Conservation (phyloP, 2,797 vertebrate genomes). For the Dicrostonyx torquatus region DNA sequence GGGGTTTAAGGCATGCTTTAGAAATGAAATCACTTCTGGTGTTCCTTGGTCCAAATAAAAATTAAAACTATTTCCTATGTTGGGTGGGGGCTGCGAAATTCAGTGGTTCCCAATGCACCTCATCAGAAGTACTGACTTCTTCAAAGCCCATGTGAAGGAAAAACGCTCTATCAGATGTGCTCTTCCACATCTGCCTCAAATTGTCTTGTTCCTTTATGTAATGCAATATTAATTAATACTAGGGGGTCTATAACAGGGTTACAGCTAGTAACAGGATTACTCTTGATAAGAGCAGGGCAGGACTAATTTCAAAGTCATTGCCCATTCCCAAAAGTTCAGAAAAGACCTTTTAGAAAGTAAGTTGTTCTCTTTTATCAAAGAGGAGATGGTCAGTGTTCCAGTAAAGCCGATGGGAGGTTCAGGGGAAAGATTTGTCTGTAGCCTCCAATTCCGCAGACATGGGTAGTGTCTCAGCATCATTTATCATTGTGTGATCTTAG, state of each 20-base stretch:
- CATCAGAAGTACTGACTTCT: constrained; percentile 36
- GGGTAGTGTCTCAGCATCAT: background rate
- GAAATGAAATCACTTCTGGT: constrained; percentile 65
- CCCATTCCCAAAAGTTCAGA: background rate
- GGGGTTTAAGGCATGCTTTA: constrained; percentile 28
- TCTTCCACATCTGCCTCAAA: constrained; percentile 21
- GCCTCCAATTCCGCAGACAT: background rate
- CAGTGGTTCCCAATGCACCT: constrained; percentile 30
- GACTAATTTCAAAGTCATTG: constrained; percentile 32
- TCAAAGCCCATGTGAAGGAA: constrained; percentile 35
- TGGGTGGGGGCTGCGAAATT: constrained; percentile 23
- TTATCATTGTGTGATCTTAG: constrained; percentile 2
- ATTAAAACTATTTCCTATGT: constrained; percentile 41
- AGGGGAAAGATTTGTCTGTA: background rate
- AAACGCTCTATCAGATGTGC: background rate
- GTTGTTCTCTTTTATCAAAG: constrained; percentile 30
- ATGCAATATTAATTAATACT: background rate
- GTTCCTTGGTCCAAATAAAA: constrained; percentile 56
- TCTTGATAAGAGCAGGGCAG: background rate
- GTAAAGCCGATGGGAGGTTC: background rate
- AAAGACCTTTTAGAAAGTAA: constrained; percentile 47
- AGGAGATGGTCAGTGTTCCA: background rate
- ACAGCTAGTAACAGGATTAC: background rate
- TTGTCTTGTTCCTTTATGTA: background rate
- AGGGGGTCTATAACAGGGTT: background rate